Evolutionary conservation across 2,888 invertebrate genomes (phyloP).

Genomic region (Nipponacmea schrenckii): DNA sequence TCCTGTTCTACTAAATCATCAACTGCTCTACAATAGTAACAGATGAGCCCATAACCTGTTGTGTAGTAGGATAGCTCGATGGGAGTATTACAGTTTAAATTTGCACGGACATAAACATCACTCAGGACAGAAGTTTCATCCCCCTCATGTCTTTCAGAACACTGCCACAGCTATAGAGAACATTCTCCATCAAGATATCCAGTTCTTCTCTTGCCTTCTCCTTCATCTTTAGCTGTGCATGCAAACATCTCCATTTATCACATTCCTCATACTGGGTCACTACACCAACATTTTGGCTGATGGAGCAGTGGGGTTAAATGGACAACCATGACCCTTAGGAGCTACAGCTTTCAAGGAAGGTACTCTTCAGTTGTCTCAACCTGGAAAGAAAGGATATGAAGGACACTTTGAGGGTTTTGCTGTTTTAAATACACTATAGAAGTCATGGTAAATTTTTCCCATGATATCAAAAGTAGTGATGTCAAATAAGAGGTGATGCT

Average conservation of each 20-base stretch:
- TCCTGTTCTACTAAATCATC: background rate
- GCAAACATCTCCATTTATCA: background rate
- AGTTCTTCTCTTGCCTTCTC: background rate
- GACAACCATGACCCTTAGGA: background rate
- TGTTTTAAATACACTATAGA: no score
- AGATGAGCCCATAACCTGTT: background rate
- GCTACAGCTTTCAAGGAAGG: background rate
- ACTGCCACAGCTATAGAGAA: background rate
- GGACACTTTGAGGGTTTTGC: no score
- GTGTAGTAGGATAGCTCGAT: background rate
- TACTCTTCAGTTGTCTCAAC: background rate
- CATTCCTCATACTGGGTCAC: background rate
- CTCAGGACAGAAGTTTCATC: background rate
- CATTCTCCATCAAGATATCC: background rate
- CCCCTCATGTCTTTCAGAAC: background rate
- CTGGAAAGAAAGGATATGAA: background rate
- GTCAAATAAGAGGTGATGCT: no score
- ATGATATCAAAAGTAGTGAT: no score
- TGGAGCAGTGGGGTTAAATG: background rate
- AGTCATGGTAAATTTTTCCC: no score
- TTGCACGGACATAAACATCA: background rate
- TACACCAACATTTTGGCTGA: background rate
- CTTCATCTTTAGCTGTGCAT: background rate
- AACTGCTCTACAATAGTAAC: background rate
- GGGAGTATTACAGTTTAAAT: background rate